These are phyloP conservation scores for Engraulis encrasicolus DNA, from an alignment of 2,113 vertebrate genomes.

Conservation along the genomic window DNA sequence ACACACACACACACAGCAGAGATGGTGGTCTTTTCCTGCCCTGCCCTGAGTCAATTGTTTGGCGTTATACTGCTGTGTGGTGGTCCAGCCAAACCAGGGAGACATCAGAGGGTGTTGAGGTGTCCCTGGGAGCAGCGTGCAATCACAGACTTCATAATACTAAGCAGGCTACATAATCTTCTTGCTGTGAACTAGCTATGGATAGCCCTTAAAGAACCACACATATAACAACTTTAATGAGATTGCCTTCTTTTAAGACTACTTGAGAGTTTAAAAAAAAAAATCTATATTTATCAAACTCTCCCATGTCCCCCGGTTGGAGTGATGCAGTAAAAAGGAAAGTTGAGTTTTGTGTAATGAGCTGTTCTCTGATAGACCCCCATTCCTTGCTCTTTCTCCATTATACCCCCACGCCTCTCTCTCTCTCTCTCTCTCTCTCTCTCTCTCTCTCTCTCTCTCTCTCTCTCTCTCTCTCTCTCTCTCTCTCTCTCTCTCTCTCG, in stretches of 20 bases:
- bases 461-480: neutral
- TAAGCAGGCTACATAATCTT: neutral
- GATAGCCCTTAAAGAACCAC: neutral
- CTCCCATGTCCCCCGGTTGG: constrained; percentile 20
- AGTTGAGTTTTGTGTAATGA: constrained; percentile 10
- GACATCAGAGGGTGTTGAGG: too few species aligned
- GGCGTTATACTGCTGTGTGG: too few species aligned
- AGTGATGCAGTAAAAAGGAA: constrained; percentile 12
- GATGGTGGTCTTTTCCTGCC: too few species aligned
- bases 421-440: neutral
- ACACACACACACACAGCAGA: too few species aligned
- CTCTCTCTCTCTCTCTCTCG: too few species aligned
- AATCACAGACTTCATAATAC: too few species aligned
- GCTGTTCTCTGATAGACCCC: neutral
- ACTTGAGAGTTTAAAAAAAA: neutral
- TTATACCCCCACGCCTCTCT: too few species aligned
- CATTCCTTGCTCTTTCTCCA: neutral
- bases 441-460: neutral
- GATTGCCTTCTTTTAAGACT: neutral
- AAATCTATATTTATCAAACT: constrained; percentile 36
- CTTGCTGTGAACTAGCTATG: neutral
- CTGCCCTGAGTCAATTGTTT: too few species aligned
- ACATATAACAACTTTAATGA: constrained; percentile 19
- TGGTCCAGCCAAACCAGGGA: too few species aligned
- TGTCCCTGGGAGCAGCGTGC: too few species aligned